phyloP scores from a whole-genome alignment of 2,888 invertebrate genomes.

The Hypercompe scribonia region DNA sequence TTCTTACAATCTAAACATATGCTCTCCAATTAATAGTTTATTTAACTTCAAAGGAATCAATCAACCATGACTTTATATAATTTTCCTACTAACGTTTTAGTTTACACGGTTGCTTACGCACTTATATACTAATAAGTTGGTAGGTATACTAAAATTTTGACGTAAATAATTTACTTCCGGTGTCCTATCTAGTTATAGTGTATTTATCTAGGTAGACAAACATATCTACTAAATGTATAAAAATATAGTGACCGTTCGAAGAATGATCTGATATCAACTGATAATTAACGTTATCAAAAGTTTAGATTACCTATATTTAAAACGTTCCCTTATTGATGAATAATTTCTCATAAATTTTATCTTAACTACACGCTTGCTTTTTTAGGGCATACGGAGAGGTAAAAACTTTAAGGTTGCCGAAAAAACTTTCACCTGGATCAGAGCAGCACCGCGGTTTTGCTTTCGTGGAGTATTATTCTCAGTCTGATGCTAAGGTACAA shows the following conservation, averaged over 20 bases:
- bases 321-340: constrained; percentile 2
- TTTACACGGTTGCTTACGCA: background rate
- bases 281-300: constrained; percentile 44
- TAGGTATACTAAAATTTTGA: no score
- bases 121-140: no score
- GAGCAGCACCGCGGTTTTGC: constrained; percentile 97
- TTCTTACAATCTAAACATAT: no score
- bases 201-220: background rate
- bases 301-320: constrained; percentile 33
- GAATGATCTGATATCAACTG: constrained; percentile 40
- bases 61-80: background rate
- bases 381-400: constrained; percentile 96
- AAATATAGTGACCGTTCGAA: background rate
- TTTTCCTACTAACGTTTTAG: background rate
- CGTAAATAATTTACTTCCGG: background rate
- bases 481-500: constrained; percentile 95
- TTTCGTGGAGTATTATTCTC: constrained; percentile 96
- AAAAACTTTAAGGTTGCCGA: constrained; percentile 95
- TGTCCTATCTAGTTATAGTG: background rate
- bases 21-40: background rate
- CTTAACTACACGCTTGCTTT: background rate
- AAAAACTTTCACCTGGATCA: constrained; percentile 92
- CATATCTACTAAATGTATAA: background rate
- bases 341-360: background rate
- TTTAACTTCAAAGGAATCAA: no score